Evolutionary conservation across 2,797 vertebrate genomes (phyloP).

Genomic region (Fundulus diaphanus): DNA sequence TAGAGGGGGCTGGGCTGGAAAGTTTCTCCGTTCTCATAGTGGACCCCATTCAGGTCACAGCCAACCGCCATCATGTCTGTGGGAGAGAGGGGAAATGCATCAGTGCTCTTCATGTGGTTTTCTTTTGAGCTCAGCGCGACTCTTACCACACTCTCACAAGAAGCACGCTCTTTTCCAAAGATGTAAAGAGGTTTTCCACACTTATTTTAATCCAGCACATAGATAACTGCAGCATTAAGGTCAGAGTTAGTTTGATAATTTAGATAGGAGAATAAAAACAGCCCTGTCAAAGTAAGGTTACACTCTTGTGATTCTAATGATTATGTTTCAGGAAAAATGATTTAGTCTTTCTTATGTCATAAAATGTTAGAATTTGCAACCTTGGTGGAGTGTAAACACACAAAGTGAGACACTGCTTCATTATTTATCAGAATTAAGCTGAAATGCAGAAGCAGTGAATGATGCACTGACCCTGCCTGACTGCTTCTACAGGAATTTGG

Average conservation of each 20-base stretch:
- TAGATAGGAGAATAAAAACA: neutral
- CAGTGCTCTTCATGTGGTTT: neutral
- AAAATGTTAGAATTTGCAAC: neutral
- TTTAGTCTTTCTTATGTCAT: neutral
- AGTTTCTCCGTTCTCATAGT: constrained; percentile 90
- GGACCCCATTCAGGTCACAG: constrained; percentile 89
- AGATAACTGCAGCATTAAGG: neutral
- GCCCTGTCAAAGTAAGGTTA: no score
- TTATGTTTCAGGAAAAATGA: neutral
- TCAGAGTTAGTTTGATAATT: neutral
- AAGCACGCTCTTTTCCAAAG: neutral
- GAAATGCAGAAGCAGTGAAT: neutral
- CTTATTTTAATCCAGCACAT: neutral
- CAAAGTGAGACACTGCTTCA: neutral
- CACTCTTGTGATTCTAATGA: neutral
- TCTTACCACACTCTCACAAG: neutral
- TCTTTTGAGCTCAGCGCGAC: neutral
- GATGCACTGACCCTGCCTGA: neutral
- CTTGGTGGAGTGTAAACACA: neutral
- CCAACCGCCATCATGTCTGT: constrained; percentile 93
- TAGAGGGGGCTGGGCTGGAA: constrained; percentile 92
- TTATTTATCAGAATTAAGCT: neutral
- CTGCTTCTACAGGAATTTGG: neutral
- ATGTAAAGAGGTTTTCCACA: neutral
- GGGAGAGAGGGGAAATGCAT: constrained; percentile 4